Conservation (phyloP, 2,888 invertebrate species). For the Amorpha juglandis region DNA sequence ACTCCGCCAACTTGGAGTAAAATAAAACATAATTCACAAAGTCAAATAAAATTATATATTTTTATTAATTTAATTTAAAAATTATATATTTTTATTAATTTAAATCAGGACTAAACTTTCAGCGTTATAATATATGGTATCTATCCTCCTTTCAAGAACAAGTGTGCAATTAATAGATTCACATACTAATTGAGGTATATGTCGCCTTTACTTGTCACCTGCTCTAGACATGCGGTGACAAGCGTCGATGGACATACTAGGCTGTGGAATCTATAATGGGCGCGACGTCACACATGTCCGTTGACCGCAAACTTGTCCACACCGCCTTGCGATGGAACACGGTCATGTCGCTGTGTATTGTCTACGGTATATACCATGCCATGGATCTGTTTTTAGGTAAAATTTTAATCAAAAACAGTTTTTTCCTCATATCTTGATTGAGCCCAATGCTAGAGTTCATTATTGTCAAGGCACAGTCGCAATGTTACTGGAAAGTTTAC, state of each 20-base stretch:
- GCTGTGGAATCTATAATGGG: slow-evolving; percentile 28
- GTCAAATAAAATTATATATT: no score
- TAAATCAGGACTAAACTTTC: no score
- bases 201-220: background rate
- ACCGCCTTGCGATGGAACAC: slow-evolving; percentile 33
- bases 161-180: background rate
- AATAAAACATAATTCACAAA: no score
- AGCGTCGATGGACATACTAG: slow-evolving; percentile 23
- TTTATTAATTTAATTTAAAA: no score
- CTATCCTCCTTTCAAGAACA: background rate
- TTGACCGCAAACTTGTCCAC: slow-evolving; percentile 48
- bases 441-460: background rate
- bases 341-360: slow-evolving; percentile 17
- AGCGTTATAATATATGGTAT: no score
- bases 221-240: slow-evolving; percentile 22
- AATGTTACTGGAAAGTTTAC: background rate
- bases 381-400: background rate
- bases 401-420: no score
- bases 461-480: background rate
- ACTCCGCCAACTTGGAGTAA: no score
- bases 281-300: slow-evolving; percentile 45
- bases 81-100: no score
- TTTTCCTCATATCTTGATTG: background rate
- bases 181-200: background rate
- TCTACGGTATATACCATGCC: background rate